Evolutionary conservation across 2,888 invertebrate genomes (phyloP).

Genomic region (Morpho deidamia): DNA sequence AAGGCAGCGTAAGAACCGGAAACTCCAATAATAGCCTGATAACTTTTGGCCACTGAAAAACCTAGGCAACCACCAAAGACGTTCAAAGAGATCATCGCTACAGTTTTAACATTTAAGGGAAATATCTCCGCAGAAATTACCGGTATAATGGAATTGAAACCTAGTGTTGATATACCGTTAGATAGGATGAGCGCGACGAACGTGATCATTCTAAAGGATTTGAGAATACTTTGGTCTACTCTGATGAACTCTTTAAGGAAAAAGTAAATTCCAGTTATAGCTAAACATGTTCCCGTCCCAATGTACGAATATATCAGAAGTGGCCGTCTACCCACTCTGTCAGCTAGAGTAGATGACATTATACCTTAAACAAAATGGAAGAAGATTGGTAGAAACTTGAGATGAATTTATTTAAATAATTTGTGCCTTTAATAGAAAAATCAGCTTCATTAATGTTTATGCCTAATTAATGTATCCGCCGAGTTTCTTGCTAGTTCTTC

Average conservation of each 20-base stretch:
- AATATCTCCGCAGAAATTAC: conserved; percentile 73
- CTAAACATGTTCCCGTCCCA: conserved; percentile 39
- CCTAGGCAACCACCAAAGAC: conserved; percentile 65
- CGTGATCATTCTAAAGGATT: conserved; percentile 46
- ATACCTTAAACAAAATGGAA: conserved; percentile 42
- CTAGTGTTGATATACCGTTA: conserved; percentile 46
- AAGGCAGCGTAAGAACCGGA: conserved; percentile 69
- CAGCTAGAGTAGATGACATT: conserved; percentile 47
- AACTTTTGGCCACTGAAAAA: conserved; percentile 67
- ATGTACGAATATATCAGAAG: conserved; percentile 59
- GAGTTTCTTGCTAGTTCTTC: too few relatives aligned
- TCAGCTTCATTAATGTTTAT: too few relatives aligned
- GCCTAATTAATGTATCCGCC: too few relatives aligned
- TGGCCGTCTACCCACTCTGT: conserved; percentile 62
- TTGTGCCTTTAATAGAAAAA: too few relatives aligned
- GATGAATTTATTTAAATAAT: too few relatives aligned
- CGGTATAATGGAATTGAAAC: conserved; percentile 66
- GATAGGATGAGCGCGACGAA: conserved; percentile 58
- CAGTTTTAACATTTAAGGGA: conserved; percentile 74
- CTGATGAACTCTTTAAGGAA: conserved; percentile 42
- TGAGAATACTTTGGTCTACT: conserved; percentile 33
- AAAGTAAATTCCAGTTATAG: conserved; percentile 51
- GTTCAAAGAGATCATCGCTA: conserved; percentile 66
- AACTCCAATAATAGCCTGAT: conserved; percentile 63
- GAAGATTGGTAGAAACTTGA: not conserved